phyloP scores from a whole-genome alignment of 2,797 vertebrate genomes.

The Orestias chungarensis region DNA sequence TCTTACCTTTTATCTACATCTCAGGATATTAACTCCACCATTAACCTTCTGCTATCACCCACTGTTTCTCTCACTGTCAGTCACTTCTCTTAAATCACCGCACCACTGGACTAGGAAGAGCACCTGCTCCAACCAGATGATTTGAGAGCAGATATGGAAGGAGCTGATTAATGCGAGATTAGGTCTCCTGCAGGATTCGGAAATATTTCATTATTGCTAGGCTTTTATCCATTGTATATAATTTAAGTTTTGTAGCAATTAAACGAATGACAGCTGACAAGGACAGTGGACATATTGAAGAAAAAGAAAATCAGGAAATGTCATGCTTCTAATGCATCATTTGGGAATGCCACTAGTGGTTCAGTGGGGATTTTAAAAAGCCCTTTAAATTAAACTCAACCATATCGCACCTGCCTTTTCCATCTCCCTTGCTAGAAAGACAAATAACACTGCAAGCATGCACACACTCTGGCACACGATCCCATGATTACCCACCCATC shows the following conservation, averaged over 20 bases:
- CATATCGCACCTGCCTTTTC: constrained; percentile 61
- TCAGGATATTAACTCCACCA: constrained; percentile 65
- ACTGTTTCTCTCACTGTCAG: constrained; percentile 63
- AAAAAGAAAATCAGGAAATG: constrained; percentile 27
- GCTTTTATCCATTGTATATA: constrained; percentile 14
- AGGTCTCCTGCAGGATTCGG: constrained; percentile 22
- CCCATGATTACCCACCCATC: constrained; percentile 64
- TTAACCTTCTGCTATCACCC: constrained; percentile 64
- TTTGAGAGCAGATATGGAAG: constrained; percentile 35
- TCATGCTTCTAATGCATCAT: constrained; percentile 66
- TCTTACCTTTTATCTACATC: constrained; percentile 53
- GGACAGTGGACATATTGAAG: constrained; percentile 24
- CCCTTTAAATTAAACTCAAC: constrained; percentile 66
- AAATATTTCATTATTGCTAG: constrained; percentile 25
- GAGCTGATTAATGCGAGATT: constrained; percentile 49
- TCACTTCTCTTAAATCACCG: constrained; percentile 55
- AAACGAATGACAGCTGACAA: constrained; percentile 47
- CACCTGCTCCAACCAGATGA: constrained; percentile 38
- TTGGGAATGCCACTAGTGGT: constrained; percentile 69
- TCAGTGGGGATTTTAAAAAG: constrained; percentile 63
- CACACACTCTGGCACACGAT: constrained; percentile 56
- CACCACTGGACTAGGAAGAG: constrained; percentile 52
- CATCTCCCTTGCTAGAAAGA: constrained; percentile 63
- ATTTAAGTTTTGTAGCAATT: constrained; percentile 34
- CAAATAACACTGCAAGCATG: constrained; percentile 47